Conservation (phyloP, 2,888 invertebrate genomes). For the Pandemis cinnamomeana region DNA sequence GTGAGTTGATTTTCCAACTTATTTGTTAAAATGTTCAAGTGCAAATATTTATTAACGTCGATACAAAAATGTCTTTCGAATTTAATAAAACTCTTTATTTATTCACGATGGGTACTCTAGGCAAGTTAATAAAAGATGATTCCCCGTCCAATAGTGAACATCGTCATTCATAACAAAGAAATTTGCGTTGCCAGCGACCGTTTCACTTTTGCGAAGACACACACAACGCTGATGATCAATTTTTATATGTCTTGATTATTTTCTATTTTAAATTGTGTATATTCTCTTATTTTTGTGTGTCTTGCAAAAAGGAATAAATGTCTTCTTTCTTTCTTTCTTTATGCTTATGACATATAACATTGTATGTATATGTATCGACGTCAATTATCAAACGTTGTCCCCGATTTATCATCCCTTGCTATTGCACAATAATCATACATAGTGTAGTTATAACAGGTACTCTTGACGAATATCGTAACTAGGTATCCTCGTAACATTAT, state of each 20-base stretch:
- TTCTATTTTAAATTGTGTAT: no score
- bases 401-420: conserved; percentile 33
- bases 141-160: not conserved
- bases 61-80: not conserved
- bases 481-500: conserved; percentile 25
- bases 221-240: no score
- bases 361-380: not conserved
- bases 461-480: conserved; percentile 51
- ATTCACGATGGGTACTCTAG: no score
- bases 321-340: no score
- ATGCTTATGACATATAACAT: no score
- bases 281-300: no score
- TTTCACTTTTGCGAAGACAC: no score
- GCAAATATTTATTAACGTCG: not conserved
- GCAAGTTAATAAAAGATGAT: not conserved
- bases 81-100: no score
- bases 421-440: conserved; percentile 34
- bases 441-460: conserved; percentile 56
- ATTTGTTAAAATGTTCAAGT: not conserved
- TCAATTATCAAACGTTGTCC: not conserved
- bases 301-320: no score
- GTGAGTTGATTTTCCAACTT: conserved; percentile 2
- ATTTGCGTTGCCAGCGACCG: no score
- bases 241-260: no score
- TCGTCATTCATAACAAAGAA: not conserved